phyloP scores from a whole-genome alignment of 2,113 vertebrate genomes.

The Mixornis gularis region DNA sequence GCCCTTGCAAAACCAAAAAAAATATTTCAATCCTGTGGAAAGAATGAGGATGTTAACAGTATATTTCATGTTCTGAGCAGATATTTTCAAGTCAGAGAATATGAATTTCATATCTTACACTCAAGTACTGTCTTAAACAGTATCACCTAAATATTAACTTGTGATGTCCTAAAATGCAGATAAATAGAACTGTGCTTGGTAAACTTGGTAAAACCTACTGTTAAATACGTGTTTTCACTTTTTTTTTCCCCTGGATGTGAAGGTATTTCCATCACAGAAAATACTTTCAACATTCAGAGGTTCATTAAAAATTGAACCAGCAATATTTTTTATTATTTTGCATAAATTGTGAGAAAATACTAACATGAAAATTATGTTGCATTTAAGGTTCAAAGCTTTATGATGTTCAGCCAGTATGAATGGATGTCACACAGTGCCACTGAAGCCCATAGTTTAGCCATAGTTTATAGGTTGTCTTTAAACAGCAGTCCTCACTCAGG shows the following conservation, averaged over 20 bases:
- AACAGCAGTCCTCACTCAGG: not conserved
- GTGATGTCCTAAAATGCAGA: accelerated
- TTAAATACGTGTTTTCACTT: not conserved
- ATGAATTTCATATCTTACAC: not conserved
- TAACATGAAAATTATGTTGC: not conserved
- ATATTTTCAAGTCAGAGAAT: not conserved
- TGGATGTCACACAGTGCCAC: not conserved
- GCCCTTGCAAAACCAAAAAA: not conserved
- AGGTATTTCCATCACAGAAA: not conserved
- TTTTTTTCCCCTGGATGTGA: accelerated
- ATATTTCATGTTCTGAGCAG: not conserved
- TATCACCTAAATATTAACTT: not conserved
- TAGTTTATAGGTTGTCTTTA: not conserved
- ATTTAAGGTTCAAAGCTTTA: not conserved
- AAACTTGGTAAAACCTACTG: not conserved
- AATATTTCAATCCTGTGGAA: not conserved
- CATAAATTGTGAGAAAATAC: not conserved
- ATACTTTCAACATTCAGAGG: not conserved
- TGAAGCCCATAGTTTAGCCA: not conserved
- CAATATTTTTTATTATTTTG: not conserved
- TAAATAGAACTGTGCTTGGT: not conserved
- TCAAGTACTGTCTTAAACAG: not conserved
- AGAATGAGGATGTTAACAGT: not conserved
- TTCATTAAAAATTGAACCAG: not conserved
- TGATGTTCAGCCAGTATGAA: not conserved